Percentiles rank a stretch among this genome's conserved stretches.
Evolutionary conservation across 2,888 invertebrate species (phyloP).

Genomic region (Sinohyriopsis cumingii): DNA sequence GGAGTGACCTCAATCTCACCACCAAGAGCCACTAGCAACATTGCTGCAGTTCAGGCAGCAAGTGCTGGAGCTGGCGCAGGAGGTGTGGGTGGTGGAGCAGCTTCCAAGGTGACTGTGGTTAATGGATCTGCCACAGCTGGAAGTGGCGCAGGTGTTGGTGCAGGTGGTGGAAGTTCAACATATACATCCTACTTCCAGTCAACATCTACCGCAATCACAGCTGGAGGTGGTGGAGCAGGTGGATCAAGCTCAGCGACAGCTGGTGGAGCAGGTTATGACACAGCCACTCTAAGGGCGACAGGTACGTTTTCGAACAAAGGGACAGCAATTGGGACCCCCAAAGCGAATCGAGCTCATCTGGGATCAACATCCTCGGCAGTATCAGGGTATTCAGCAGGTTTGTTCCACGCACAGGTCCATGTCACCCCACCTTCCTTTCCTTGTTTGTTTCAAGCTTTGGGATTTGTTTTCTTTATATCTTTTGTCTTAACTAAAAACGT

Average conservation of each 20-base stretch:
- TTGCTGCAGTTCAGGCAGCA: slow-evolving; percentile 49
- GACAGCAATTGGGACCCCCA: slow-evolving; percentile 62
- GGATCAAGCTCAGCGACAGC: slow-evolving; percentile 14
- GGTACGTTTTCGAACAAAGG: slow-evolving; percentile 60
- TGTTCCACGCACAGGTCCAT: no score
- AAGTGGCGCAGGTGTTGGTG: slow-evolving; percentile 38
- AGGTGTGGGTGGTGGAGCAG: slow-evolving; percentile 40
- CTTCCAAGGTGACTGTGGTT: slow-evolving; percentile 37
- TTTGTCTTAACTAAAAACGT: no score
- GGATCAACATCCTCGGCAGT: slow-evolving; percentile 44
- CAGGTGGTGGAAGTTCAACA: slow-evolving; percentile 37
- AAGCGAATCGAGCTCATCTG: slow-evolving; percentile 46
- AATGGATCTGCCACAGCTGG: slow-evolving; percentile 42
- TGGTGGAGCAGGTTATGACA: slow-evolving; percentile 28
- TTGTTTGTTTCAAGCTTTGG: no score
- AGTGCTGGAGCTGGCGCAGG: slow-evolving; percentile 45
- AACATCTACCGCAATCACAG: slow-evolving; percentile 39
- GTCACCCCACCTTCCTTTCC: no score
- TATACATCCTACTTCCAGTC: slow-evolving; percentile 42
- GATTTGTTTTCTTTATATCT: no score
- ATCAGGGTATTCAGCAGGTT: slow-evolving; percentile 2
- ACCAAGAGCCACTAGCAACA: slow-evolving; percentile 51
- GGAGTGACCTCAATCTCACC: slow-evolving; percentile 54
- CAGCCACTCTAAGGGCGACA: slow-evolving; percentile 59
- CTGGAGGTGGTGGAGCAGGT: slow-evolving; percentile 41